These are phyloP conservation scores for Molossus alvarezi DNA, from an alignment of 2,797 vertebrate genomes.

Conservation along the genomic window DNA sequence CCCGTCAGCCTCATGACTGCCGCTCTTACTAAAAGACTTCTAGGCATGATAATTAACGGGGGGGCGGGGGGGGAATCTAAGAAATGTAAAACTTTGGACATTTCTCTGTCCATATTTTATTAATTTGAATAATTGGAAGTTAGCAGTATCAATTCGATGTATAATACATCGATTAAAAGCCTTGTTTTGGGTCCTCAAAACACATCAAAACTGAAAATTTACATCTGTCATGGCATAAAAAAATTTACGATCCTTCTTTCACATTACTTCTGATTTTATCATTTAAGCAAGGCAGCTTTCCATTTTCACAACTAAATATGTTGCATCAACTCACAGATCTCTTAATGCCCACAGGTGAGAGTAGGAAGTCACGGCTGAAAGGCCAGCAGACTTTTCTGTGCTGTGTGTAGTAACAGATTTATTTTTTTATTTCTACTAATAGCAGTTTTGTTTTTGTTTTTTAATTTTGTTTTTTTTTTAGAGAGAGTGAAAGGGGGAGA, in stretches of 20 bases:
- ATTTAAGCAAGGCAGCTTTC: conserved; percentile 78
- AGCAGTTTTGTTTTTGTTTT: conserved; percentile 56
- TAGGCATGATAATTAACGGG: conserved; percentile 98
- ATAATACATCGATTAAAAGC: conserved; percentile 95
- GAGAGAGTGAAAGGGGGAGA: no score
- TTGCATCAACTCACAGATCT: conserved; percentile 59
- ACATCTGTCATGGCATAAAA: conserved; percentile 90
- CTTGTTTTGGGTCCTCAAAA: conserved; percentile 91
- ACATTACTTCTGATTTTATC: conserved; percentile 78
- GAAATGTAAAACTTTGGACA: conserved; percentile 96
- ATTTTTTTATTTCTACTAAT: conserved; percentile 17
- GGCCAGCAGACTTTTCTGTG: neutral
- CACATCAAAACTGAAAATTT: conserved; percentile 90
- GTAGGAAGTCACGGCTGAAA: conserved; percentile 47
- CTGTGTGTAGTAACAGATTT: conserved; percentile 2
- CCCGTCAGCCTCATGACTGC: conserved; percentile 97
- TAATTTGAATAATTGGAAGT: conserved; percentile 96
- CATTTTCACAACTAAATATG: conserved; percentile 74
- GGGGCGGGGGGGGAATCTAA: conserved; percentile 94
- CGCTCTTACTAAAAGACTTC: conserved; percentile 95
- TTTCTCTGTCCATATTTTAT: conserved; percentile 98
- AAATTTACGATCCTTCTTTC: conserved; percentile 67
- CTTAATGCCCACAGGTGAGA: conserved; percentile 76
- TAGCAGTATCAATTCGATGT: conserved; percentile 97
- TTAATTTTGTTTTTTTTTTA: no score